Percentiles rank a stretch among this genome's conserved stretches.
These are phyloP conservation scores for Antennarius maculatus DNA, from an alignment of 2,797 vertebrate species.

Conservation along the genomic window DNA sequence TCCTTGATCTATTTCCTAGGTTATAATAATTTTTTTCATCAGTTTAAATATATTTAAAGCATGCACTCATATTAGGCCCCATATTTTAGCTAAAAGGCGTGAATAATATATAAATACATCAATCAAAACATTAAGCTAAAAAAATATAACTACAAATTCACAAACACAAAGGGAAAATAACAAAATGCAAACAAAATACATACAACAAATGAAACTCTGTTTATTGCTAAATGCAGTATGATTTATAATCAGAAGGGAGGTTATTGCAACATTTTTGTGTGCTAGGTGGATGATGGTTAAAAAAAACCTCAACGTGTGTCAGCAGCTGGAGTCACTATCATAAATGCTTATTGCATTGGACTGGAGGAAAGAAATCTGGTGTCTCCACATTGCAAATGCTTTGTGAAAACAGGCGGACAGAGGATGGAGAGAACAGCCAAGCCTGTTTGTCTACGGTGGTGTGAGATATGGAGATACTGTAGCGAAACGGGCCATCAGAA, in stretches of 20 bases:
- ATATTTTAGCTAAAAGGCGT: too few species aligned
- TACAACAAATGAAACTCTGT: neutral
- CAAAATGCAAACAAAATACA: neutral
- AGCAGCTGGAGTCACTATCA: constrained; percentile 38
- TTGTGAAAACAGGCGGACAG: constrained; percentile 33
- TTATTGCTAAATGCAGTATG: neutral
- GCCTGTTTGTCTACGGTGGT: constrained; percentile 46
- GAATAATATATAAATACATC: too few species aligned
- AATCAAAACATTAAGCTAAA: too few species aligned
- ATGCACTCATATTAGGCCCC: too few species aligned
- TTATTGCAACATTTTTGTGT: neutral
- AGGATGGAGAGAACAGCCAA: constrained; percentile 18
- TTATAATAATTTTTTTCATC: too few species aligned
- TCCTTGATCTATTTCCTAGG: too few species aligned
- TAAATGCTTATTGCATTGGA: constrained; percentile 40
- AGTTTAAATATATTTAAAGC: too few species aligned
- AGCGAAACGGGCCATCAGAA: constrained; percentile 68
- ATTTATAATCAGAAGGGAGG: neutral
- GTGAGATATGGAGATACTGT: constrained; percentile 64
- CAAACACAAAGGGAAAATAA: neutral
- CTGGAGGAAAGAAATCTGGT: constrained; percentile 25
- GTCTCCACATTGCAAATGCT: constrained; percentile 36
- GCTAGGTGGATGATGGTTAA: neutral
- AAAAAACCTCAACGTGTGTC: neutral
- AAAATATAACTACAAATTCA: too few species aligned